phyloP scores from a whole-genome alignment of 2,113 vertebrate genomes.

The Pimephales promelas region DNA sequence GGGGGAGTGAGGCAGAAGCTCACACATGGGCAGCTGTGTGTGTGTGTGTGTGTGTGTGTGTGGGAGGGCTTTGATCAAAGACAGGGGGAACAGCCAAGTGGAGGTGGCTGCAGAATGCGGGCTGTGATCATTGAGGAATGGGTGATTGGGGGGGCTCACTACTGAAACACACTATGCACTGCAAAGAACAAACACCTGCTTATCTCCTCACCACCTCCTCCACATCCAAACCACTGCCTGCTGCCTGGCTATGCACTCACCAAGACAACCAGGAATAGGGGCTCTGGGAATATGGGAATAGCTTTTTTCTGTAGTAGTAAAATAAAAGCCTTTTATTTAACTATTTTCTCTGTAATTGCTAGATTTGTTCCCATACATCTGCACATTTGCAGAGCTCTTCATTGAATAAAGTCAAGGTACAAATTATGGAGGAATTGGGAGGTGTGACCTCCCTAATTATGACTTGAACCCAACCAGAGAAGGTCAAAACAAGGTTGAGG shows the following conservation, averaged over 20 bases:
- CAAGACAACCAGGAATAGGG: not conserved
- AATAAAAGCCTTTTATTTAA: not conserved
- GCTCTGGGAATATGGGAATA: not conserved
- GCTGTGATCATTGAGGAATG: slow-evolving; percentile 55
- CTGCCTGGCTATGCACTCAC: slow-evolving; percentile 16
- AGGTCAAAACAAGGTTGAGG: not conserved
- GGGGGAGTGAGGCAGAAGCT: slow-evolving; percentile 64
- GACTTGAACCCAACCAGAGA: not conserved
- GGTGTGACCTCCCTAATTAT: slow-evolving; percentile 1
- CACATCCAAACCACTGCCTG: slow-evolving; percentile 28
- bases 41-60: slow-evolving; percentile 48
- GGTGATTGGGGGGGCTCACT: slow-evolving; percentile 49
- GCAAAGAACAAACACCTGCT: slow-evolving; percentile 71
- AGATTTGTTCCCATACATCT: not conserved
- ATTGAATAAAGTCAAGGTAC: slow-evolving; percentile 46
- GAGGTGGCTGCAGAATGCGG: slow-evolving; percentile 62
- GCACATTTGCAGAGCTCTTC: slow-evolving; percentile 27
- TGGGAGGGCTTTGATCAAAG: slow-evolving; percentile 56
- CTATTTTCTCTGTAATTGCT: not conserved
- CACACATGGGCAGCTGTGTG: slow-evolving; percentile 72
- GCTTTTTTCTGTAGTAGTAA: not conserved
- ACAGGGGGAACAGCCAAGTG: slow-evolving; percentile 60
- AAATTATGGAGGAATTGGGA: not conserved
- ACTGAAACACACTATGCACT: slow-evolving; percentile 51
- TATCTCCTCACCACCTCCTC: slow-evolving; percentile 43